Percentiles rank a stretch among this genome's conserved stretches.
These are phyloP conservation scores for Echinops telfairi DNA, from an alignment of 2,113 vertebrate genomes.

Conservation along the genomic window DNA sequence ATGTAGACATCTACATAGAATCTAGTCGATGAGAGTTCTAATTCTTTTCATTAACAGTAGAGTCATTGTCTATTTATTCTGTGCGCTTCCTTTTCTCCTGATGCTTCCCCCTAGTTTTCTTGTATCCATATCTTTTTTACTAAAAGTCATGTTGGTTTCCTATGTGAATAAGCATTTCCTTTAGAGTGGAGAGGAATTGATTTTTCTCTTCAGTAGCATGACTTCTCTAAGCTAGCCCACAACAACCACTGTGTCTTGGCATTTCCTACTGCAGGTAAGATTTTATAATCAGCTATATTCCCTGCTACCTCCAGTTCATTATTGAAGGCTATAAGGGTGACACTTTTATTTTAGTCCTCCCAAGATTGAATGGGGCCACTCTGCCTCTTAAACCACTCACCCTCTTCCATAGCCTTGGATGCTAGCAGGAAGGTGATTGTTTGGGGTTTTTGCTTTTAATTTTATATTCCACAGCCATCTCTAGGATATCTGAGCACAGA, in stretches of 20 bases:
- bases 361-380: too few species aligned
- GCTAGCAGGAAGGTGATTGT: too few species aligned
- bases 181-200: slow-evolving; percentile 58
- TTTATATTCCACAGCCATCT: too few species aligned
- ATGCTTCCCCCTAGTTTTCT: slow-evolving; percentile 16
- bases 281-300: too few species aligned
- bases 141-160: slow-evolving; percentile 16
- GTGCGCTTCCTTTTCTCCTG: neutral
- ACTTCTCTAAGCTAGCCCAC: neutral
- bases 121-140: slow-evolving; percentile 25
- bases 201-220: slow-evolving; percentile 22
- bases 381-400: too few species aligned
- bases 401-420: too few species aligned
- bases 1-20: slow-evolving; percentile 35
- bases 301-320: too few species aligned
- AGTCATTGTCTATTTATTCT: slow-evolving; percentile 63
- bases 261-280: too few species aligned
- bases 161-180: slow-evolving; percentile 56
- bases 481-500: too few species aligned
- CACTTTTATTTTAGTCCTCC: too few species aligned
- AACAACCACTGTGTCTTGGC: slow-evolving; percentile 44
- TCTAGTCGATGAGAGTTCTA: slow-evolving; percentile 59
- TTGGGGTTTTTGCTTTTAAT: too few species aligned
- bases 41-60: slow-evolving; percentile 65
- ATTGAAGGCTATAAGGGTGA: too few species aligned